Evolutionary conservation across 2,888 invertebrate genomes (phyloP), one percentile per base, ranked within the genome.

Genomic region (Trissolcus brochymenae): DNA sequence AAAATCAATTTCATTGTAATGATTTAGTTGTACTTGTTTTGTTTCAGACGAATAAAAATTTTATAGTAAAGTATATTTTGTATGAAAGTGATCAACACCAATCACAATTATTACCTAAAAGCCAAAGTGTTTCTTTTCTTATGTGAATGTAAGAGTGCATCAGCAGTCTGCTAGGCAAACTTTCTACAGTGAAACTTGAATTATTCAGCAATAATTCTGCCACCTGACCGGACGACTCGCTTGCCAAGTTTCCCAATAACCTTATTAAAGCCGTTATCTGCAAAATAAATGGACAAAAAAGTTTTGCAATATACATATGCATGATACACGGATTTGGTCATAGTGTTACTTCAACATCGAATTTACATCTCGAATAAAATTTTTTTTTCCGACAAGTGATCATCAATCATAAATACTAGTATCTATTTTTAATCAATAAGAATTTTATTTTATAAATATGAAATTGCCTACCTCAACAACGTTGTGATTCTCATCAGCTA

Each of bases 81-180:
- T 35, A 72, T 4, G 49, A 72, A 54, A 65, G 35, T 29, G 49
- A 55, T 56, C 4, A 35, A 56, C 21, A 14, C 7, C 4, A 4
- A 40, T 56, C 40, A 41, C 59, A 68, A 72, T 79, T 84, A 72
- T 79, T 84, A 87, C 88, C 88, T 68, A 89, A 76, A n/a, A 89
- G 78, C 89, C 89, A 89, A 1, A 89, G 53, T 17, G 87, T 84
- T 79, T 89, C 88, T 74, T 82, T 85, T 71, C 83, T 83, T 11
- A 89, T 72, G 35, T 88, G 84, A 56, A 72, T 35, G 59, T 86
- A 81, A 29, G 82, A 78, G 78, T 85, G 81, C 3, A 70, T 74
- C 40, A 88, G 78, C 55, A 88, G 76, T 73, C 79, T 79, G 19
- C 82, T 81, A 4, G 85, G 76, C 57, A 86, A 73, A 41, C 50